Base-by-base conservation (phyloP, 2,888 invertebrate genomes). In the Clistopyga incitator region DNA sequence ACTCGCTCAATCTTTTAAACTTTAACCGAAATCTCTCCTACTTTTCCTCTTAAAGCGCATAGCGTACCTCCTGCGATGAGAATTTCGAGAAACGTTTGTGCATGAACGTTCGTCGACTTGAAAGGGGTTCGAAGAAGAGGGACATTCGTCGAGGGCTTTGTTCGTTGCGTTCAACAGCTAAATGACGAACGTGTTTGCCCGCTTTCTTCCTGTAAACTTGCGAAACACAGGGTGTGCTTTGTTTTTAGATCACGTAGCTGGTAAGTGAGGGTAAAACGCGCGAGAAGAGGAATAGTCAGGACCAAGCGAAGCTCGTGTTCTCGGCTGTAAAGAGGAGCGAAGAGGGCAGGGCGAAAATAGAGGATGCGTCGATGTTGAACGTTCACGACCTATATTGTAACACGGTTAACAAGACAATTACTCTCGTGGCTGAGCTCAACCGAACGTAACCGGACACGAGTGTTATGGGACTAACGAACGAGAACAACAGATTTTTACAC, bases 331-430 rank as follows among this genome's bases (percentile, higher is more conserved):
- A 34, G n/a, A 15, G 38, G 15, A 23, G 23, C 25, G 23, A 45
- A 8, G 45, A 45, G 38, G 29, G 42, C 42, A 38, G 47, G 71
- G 29, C n/a, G 34, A 10, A 15, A 3, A 61, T 34, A 29, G 59
- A 6, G 61, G n/a, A 56, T 71, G 56, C 59, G 47, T 67, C 72
- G 56, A 71, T 72, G 71, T 52, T 76, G 75, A 81, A 45, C 34
- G 74, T 20, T 52, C 42, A 52, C 45, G 75, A 75, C 68, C 68
- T 75, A 76, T 75, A 76, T 81, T 76, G 80, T 42, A 81, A 75
- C 80, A 52, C 70, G 68, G 75, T 76, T 70, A 76, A 75, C 75
- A 64, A 70, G 64, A 81, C 75, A 76, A 81, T 76, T 71, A 78
- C 52, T 70, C 70, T 67, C 54, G 59, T 61, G 68, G 20, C 29